Evolutionary conservation across 2,888 invertebrate genomes (phyloP), one percentile per base, ranked within the genome.

Genomic region (Sphinx pinastri): DNA sequence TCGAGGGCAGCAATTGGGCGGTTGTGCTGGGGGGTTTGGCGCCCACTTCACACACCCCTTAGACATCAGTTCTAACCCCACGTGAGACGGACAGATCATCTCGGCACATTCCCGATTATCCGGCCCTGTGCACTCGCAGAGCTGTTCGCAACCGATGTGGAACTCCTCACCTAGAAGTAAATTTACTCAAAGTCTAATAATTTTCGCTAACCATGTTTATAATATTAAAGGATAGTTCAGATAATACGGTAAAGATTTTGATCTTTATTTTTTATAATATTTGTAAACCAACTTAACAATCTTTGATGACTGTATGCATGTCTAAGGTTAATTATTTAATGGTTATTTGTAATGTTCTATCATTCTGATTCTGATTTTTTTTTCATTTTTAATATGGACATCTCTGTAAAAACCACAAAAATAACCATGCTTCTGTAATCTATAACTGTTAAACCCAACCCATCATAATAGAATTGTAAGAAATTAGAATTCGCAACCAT

Each of bases 1-100:
- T 76, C 97, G 95, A 0, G 98, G 97, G 81, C 98, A 98, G 86
- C 98, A 98, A 78, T 96, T 95, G 0, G 98, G 98, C 0, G 97
- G 96, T 55, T 94, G 94, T 0, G 97, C 96, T 0, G 96, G 95
- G 0, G 97, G 97, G 31, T 96, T 96, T 0, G 97, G 96, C 72
- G 98, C 98, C 98, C 98, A 98, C 75, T 96, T 95, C 11, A 98
- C 93, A 82, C 98, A 98, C 72, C 96, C 95, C 0, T 98, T 97
- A 81, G 98, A 97, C 63, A 98, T 89, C 10, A 98, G 95, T 82
- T 98, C 98, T n/a, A 98, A 91, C 0, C 97, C 98, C 73, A 97
- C 98, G 78, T 96, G 97, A 0, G 97, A 96, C 0, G 75, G 98
- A 96, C 98, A 98, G 74, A 97, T 96, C 45, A 98, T 94, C 59